Base-by-base conservation (phyloP, 2,797 vertebrate species). In the Amphiprion clarkii region DNA sequence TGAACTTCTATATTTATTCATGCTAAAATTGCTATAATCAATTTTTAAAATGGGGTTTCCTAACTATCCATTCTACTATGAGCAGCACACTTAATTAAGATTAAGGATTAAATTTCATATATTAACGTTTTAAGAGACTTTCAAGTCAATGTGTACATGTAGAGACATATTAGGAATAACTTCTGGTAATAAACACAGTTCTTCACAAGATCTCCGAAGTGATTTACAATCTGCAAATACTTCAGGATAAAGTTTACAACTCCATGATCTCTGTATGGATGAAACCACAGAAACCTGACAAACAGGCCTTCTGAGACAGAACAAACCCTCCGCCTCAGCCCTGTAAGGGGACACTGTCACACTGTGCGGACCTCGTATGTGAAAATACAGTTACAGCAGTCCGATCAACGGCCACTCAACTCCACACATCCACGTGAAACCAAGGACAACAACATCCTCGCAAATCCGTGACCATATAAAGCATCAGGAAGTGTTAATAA, bases 361-460 rank as follows among this genome's bases (percentile, higher is more conserved):
- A 13, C 25, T 68, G 60, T 76, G 54, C 1, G 55, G 67, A 76
- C 36, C 9, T 77, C n/a, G 25, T 21, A 21, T 46, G 61, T 39
- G 44, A 62, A 59, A n/a, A 11, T 23, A 14, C 48, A 73, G 69
- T 62, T 31, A 14, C 10, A 44, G 19, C 9, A 36, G 44, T 49
- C 27, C 19, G 29, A 44, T 25, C 33, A 39, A 54, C 39, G 27
- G n/a, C 2, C 6, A 29, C 48, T 4, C 10, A 82, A 71, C 63
- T 63, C 17, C 19, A 79, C 54, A 42, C 53, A 42, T 69, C 61
- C 53, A 70, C 31, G 31, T 58, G 60, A 53, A 60, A 82, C 73
- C 65, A 76, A 78, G 33, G 76, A 73, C 73, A 51, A 72, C 56
- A 62, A 48, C 64, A 53, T 81, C 60, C 54, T 62, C 5, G 25